Base-by-base conservation (phyloP, 2,888 invertebrate genomes). In the Lasioglossum oenotherae region DNA sequence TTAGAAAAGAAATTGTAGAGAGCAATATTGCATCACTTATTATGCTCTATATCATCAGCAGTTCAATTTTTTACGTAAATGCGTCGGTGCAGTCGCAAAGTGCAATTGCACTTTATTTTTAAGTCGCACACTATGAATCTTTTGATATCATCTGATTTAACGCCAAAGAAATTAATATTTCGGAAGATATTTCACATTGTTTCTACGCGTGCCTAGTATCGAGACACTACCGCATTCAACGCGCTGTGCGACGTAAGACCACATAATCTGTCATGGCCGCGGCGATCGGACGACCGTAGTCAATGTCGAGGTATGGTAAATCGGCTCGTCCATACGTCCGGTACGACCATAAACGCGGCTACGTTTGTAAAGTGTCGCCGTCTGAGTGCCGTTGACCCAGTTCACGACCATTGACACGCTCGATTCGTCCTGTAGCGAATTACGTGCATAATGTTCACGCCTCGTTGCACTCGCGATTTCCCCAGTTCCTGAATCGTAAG, bases 401-500 rank as follows among this genome's bases (percentile, higher is more conserved):
- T 89, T 85, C 27, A 77, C 60, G 87, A 74, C 74, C 89, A 78
- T 84, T 81, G 87, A 85, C 87, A 78, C 77, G 80, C 49, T 82
- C 81, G 27, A 81, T 86, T 67, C 72, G 81, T 80, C 44, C 81
- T 35, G 81, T 53, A 57, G 77, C 57, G 72, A 81, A 57, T 87
- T 81, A 77, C 49, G 27, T 41, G 19, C 35, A 27, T 46, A 76
- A 74, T 57, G 46, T 46, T 74, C 53, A 27, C 44, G 75, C 71
- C 53, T 38, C 4, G 19, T 19, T 60, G 44, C 19, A 23, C 64
- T 12, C 10, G 12, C 46, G 5, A 38, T 74, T 71, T 27, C 74
- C 35, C 49, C 41, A 44, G 27, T 81, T 69, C 38, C 67, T 35
- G 49, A 14, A 27, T 67, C 19, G 19, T 6, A n/a, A 19, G 31